Percentiles rank a stretch among this genome's conserved stretches.
These are phyloP conservation scores for Bombus pyrosoma DNA, from an alignment of 1,140 invertebrate genomes.

Conservation along the genomic window DNA sequence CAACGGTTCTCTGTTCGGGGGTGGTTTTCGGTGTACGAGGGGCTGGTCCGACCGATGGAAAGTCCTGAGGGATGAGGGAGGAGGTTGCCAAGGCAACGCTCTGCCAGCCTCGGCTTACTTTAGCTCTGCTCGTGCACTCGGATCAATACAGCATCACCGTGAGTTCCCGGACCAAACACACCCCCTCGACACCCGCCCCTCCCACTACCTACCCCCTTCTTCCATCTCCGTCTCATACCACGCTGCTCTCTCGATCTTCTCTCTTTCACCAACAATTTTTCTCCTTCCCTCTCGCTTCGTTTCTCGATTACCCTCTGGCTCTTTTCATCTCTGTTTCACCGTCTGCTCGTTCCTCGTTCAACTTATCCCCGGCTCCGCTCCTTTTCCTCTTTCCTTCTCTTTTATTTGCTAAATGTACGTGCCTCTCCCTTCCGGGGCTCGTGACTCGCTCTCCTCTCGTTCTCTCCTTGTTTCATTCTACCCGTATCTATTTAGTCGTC, in stretches of 20 bases:
- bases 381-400: not conserved
- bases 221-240: not conserved
- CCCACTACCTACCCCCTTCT: conserved; percentile 23
- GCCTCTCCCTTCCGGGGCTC: not conserved
- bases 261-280: conserved; percentile 13
- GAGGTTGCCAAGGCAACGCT: conserved; percentile 83
- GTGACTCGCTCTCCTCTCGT: not conserved
- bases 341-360: conserved; percentile 21
- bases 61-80: conserved; percentile 79
- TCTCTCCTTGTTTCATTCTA: not conserved
- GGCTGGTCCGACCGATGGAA: conserved; percentile 62
- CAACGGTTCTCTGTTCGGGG: conserved; percentile 51
- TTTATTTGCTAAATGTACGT: conserved; percentile 11
- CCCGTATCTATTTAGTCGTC: conserved; percentile 28
- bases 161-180: conserved; percentile 81
- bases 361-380: not conserved
- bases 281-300: conserved; percentile 32
- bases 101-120: conserved; percentile 80
- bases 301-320: conserved; percentile 17
- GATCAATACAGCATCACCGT: conserved; percentile 82
- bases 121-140: conserved; percentile 76
- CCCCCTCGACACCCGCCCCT: conserved; percentile 56
- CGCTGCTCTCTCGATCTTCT: conserved; percentile 12
- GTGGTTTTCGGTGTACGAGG: conserved; percentile 69
- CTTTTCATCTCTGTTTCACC: conserved; percentile 48